Base-by-base conservation (phyloP, 35 echinoderm and acorn worm species). In the Acanthaster planci region DNA sequence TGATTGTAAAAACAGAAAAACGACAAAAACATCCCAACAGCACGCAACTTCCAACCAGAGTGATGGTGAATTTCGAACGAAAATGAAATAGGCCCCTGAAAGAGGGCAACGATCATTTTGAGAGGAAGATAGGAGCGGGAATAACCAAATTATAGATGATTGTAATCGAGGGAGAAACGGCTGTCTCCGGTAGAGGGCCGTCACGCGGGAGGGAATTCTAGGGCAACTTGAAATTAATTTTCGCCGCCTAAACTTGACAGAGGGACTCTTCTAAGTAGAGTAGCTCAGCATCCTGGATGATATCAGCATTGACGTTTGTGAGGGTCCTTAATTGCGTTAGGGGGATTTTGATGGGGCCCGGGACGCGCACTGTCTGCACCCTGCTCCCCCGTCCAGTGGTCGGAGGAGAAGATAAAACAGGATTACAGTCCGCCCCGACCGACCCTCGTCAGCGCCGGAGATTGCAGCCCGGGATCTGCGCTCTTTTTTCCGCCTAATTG, bases 181-280 rank as follows among this genome's bases (percentile, higher is more conserved):
- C 29, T 72, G 23, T 14, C 26, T 72, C 26, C 64, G 4, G 64
- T 26, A 72, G 64, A 72, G 15, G 64, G 56, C 56, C 19, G 56
- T 59, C 27, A n/a, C 56, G 27, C 27, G 56, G 10, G 27, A 7
- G 7, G 10, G 29, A 72, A 30, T 27, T 72, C 64, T 72, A 72
- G 64, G 64, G 64, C 64, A 72, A 72, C 64, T 19, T 72, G 64
- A 72, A 72, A 72, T 72, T 72, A 72, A 72, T 72, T 72, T 72
- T 72, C 64, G 64, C 26, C 34, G 64, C 64, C 64, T 23, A 72
- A 72, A 72, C 64, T 72, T 72, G 64, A 72, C 64, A 72, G 42
- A 47, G 64, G 64, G 64, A 26, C 64, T 72, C 64, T 16, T 19
- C 64, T 10, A 29, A 72, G 64, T 31, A 26, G 64, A 30, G 17